A percentile compares a stretch with the other conserved stretches of the same genome.
These are phyloP conservation scores for Carcharodon carcharias DNA, from an alignment of 2,797 vertebrate species.

Conservation along the genomic window DNA sequence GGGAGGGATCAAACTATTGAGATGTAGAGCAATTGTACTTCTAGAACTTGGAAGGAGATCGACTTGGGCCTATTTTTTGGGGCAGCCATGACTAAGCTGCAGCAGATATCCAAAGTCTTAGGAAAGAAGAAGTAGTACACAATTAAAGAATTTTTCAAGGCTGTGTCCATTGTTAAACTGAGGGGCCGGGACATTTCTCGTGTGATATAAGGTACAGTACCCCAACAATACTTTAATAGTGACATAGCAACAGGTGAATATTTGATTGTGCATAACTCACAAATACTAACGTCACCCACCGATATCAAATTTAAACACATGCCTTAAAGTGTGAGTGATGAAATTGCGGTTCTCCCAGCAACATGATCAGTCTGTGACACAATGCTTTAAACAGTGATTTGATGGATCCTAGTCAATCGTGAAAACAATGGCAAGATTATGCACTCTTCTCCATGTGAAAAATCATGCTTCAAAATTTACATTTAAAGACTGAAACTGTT, in stretches of 20 bases:
- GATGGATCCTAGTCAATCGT: neutral
- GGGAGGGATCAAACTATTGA: neutral
- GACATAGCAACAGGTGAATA: neutral
- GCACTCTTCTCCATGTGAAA: neutral
- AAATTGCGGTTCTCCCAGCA: neutral
- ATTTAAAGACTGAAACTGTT: neutral
- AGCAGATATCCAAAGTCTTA: neutral
- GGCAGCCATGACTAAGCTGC: neutral
- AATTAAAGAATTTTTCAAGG: neutral
- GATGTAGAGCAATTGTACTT: neutral
- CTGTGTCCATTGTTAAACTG: neutral
- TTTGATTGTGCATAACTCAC: neutral
- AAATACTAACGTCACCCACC: neutral
- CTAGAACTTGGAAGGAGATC: neutral
- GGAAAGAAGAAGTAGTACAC: neutral
- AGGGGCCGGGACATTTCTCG: neutral
- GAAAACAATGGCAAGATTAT: neutral
- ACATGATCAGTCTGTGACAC: neutral
- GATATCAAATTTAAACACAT: neutral
- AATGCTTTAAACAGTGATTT: neutral
- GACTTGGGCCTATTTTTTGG: neutral
- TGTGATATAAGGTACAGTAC: neutral
- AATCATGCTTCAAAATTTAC: neutral
- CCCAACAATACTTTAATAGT: neutral
- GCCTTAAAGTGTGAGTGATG: neutral